phyloP scores from a whole-genome alignment of 2,113 vertebrate genomes.

The Phyllostomus discolor region DNA sequence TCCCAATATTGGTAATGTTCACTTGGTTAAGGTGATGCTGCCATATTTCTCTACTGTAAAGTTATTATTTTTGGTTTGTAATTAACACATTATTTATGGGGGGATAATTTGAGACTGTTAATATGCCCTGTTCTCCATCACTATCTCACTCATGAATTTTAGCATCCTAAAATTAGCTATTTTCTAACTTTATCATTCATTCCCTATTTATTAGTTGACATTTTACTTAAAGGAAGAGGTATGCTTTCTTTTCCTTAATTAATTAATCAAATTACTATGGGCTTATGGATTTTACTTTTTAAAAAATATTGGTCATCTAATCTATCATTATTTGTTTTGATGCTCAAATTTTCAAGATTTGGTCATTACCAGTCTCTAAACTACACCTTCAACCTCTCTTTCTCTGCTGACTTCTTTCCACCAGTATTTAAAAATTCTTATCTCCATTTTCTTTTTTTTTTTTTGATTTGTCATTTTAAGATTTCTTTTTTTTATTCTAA shows the following conservation, averaged over 20 bases:
- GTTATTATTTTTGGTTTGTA: neutral
- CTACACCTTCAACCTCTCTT: neutral
- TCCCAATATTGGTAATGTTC: neutral
- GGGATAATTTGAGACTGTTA: neutral
- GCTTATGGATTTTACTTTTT: neutral
- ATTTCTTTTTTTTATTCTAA: no score
- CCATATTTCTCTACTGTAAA: neutral
- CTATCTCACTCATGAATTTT: neutral
- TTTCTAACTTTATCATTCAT: neutral
- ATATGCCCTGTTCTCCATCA: neutral
- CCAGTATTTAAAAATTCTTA: neutral
- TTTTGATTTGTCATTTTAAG: no score
- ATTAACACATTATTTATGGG: neutral
- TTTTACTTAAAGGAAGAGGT: neutral
- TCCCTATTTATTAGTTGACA: neutral
- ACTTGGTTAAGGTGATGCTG: neutral
- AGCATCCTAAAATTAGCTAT: neutral
- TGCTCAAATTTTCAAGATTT: neutral
- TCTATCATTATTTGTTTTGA: neutral
- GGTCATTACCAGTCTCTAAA: neutral
- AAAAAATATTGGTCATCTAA: neutral
- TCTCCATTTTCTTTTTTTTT: neutral
- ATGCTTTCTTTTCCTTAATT: neutral
- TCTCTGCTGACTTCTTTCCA: neutral
- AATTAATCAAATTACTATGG: neutral